Conservation (phyloP, 2,888 invertebrate species). For the Thera obeliscata region DNA sequence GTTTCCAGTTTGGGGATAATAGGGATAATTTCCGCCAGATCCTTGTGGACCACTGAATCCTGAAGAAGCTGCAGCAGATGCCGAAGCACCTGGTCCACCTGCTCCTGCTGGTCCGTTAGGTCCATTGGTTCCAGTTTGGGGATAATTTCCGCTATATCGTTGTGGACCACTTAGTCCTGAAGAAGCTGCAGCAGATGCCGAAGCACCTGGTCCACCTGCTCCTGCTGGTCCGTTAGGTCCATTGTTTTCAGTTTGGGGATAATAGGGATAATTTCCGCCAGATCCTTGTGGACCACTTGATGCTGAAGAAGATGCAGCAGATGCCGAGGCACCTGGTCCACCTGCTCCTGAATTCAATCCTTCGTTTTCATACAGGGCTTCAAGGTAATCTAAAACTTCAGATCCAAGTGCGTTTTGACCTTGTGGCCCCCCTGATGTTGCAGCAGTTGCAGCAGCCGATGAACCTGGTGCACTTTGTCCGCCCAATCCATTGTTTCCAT, state of each 20-base stretch:
- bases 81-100: too few species aligned
- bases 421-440: not conserved
- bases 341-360: conserved; percentile 1
- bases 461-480: not conserved
- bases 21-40: too few species aligned
- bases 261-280: not conserved
- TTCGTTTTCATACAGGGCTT: not conserved
- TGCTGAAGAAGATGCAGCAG: not conserved
- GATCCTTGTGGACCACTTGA: not conserved
- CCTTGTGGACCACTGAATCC: too few species aligned
- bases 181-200: too few species aligned
- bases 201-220: not conserved
- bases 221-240: not conserved
- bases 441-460: not conserved
- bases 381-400: not conserved
- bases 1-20: too few species aligned
- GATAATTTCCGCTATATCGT: not conserved
- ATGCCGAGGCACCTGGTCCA: conserved; percentile 13
- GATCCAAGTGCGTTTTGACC: not conserved
- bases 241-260: not conserved
- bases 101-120: too few species aligned
- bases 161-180: too few species aligned
- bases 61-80: too few species aligned
- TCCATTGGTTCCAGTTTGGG: too few species aligned
- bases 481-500: not conserved